These are phyloP conservation scores for Polietes domitor DNA, from an alignment of 2,888 invertebrate species.

Conservation along the genomic window DNA sequence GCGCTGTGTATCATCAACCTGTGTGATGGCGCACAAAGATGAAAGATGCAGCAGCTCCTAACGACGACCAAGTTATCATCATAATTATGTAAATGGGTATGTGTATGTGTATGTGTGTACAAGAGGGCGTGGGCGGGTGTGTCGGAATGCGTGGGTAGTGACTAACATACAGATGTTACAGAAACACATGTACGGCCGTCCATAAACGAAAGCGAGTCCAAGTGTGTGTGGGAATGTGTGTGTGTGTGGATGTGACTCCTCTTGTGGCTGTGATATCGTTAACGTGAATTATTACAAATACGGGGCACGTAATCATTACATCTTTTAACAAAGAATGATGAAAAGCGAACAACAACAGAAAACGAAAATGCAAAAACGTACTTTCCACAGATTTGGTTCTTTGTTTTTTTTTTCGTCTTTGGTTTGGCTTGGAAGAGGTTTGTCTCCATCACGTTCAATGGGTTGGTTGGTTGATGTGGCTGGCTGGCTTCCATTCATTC, in stretches of 20 bases:
- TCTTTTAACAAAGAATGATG: not conserved
- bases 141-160: conserved; percentile 1
- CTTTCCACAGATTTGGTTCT: not conserved
- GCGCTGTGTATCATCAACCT: not conserved
- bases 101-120: not conserved
- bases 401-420: not conserved
- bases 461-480: not conserved
- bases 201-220: not conserved
- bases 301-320: conserved; percentile 45
- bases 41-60: not conserved
- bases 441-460: not conserved
- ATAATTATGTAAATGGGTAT: conserved; percentile 38
- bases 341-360: not conserved
- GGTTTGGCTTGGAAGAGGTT: not conserved
- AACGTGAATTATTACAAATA: conserved; percentile 39
- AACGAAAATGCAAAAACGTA: not conserved
- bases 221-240: not conserved
- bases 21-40: not conserved
- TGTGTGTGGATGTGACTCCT: no score
- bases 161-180: not conserved
- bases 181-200: not conserved
- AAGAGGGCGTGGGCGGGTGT: not conserved
- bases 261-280: conserved; percentile 25
- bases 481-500: no score
- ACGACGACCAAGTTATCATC: conserved; percentile 31